Conservation (phyloP, 2,113 vertebrate species). For the Potamarius usumacintae region DNA sequence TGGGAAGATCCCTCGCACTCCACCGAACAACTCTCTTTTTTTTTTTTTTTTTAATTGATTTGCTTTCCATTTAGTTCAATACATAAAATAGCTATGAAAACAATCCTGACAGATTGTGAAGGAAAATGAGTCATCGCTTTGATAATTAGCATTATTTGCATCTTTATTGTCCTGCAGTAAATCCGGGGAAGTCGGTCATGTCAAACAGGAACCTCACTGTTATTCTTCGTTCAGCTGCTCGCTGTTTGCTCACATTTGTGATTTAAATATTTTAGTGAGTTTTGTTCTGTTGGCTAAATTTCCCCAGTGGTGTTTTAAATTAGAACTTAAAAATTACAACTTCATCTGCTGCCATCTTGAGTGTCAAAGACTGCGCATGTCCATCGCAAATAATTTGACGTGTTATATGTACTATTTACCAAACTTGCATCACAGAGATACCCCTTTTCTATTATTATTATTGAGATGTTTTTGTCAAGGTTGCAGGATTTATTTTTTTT, state of each 20-base stretch:
- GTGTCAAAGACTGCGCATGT: background rate
- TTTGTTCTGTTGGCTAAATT: background rate
- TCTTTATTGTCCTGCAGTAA: background rate
- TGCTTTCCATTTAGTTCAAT: background rate
- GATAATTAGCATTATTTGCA: background rate
- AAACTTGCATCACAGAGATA: background rate
- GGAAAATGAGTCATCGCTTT: background rate
- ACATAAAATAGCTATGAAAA: background rate
- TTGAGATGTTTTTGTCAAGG: too few species aligned
- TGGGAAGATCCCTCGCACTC: background rate
- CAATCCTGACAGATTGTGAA: background rate
- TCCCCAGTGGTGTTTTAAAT: background rate
- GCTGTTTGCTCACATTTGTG: background rate
- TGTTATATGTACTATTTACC: background rate
- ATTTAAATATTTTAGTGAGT: background rate
- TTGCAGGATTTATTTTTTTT: too few species aligned
- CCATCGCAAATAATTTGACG: background rate
- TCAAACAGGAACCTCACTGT: too few species aligned
- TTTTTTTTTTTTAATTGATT: background rate
- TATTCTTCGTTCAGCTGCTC: background rate
- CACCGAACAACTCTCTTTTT: background rate
- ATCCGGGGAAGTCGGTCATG: too few species aligned
- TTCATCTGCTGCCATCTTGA: background rate
- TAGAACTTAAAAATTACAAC: background rate
- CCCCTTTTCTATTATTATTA: too few species aligned